Evolutionary conservation across 2,888 invertebrate species (phyloP).

Genomic region (Eustalomyia histrio): DNA sequence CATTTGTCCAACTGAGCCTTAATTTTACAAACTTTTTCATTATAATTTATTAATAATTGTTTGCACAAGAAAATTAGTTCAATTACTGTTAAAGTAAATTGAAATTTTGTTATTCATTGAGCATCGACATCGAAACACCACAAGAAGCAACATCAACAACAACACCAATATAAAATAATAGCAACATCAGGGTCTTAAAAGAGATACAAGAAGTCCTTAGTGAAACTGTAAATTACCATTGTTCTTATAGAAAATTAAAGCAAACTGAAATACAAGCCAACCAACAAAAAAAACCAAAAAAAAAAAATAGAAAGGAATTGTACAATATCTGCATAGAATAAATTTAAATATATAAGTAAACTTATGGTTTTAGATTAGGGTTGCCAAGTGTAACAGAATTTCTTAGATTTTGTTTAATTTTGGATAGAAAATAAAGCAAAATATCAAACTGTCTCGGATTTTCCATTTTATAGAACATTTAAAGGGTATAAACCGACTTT

Average conservation of each 20-base stretch:
- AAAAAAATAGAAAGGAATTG: constrained; percentile 34
- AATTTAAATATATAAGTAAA: constrained; percentile 50
- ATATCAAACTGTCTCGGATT: too few species aligned
- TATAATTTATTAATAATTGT: constrained; percentile 68
- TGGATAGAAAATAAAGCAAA: too few species aligned
- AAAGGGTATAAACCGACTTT: too few species aligned
- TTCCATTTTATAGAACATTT: too few species aligned
- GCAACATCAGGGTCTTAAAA: not conserved
- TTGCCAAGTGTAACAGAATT: constrained; percentile 8
- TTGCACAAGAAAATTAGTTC: constrained; percentile 67
- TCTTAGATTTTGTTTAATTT: too few species aligned
- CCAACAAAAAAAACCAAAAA: too few species aligned
- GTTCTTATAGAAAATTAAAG: constrained; percentile 23
- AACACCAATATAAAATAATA: not conserved
- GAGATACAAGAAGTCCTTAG: constrained; percentile 25
- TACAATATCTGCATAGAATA: constrained; percentile 37
- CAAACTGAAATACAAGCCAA: constrained; percentile 24
- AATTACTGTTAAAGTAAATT: constrained; percentile 67
- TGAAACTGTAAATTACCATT: constrained; percentile 44
- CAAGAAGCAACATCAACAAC: constrained; percentile 7
- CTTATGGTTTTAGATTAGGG: constrained; percentile 19
- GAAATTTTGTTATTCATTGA: constrained; percentile 67
- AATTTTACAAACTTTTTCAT: constrained; percentile 54
- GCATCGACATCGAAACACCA: constrained; percentile 32
- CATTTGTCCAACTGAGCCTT: constrained; percentile 48